Evolutionary conservation across 1,140 invertebrate genomes (phyloP).

Genomic region (Phthorimaea operculella): DNA sequence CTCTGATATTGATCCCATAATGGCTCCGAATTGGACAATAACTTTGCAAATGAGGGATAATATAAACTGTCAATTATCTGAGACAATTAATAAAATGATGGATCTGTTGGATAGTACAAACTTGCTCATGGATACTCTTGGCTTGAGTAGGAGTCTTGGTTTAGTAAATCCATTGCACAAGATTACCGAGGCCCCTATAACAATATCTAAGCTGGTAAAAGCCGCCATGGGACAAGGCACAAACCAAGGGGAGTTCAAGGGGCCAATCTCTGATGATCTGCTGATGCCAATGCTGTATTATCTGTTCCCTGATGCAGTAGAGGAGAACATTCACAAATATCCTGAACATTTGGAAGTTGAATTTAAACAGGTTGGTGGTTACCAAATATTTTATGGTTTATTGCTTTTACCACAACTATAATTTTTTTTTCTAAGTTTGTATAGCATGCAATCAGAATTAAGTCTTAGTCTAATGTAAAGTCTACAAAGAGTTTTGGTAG

Average conservation of each 20-base stretch:
- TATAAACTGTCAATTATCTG: conserved; percentile 74
- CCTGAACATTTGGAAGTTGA: conserved; percentile 45
- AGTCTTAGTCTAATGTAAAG: too few relatives aligned
- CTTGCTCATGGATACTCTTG: conserved; percentile 53
- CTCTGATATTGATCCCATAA: conserved; percentile 87
- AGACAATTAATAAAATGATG: conserved; percentile 68
- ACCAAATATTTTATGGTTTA: too few relatives aligned
- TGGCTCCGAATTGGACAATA: conserved; percentile 84
- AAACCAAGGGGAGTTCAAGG: conserved; percentile 63
- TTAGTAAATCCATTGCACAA: conserved; percentile 56
- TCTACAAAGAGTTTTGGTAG: too few relatives aligned
- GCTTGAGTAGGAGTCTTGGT: conserved; percentile 52
- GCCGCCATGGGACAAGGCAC: conserved; percentile 52
- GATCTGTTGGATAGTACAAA: conserved; percentile 46
- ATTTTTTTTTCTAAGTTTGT: too few relatives aligned
- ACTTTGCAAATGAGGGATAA: conserved; percentile 71
- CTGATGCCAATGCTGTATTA: conserved; percentile 84
- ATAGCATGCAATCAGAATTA: too few relatives aligned
- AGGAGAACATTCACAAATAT: conserved; percentile 63
- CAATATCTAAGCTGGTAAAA: conserved; percentile 61
- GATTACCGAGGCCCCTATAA: conserved; percentile 61
- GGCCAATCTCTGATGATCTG: conserved; percentile 80
- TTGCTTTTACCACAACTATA: too few relatives aligned
- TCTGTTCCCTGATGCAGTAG: conserved; percentile 90
- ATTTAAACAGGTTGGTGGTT: conserved; percentile 43